phyloP scores from a whole-genome alignment of 2,797 vertebrate genomes.

The Silurus lanzhouensis region DNA sequence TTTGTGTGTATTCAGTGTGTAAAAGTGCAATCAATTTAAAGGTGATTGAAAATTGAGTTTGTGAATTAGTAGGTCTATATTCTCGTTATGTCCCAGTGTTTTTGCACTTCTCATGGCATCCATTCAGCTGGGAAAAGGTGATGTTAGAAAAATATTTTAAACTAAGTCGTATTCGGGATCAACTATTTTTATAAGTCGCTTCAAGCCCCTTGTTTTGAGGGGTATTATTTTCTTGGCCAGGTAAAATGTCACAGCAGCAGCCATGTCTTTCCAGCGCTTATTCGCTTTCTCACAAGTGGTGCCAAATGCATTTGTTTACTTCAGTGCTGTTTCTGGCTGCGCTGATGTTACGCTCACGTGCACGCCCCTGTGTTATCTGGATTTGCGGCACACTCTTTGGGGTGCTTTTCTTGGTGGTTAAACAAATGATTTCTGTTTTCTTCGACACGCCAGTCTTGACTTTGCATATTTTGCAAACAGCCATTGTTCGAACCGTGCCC shows the following conservation, averaged over 20 bases:
- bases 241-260: background rate
- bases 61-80: background rate
- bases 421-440: background rate
- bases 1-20: background rate
- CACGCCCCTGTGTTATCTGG: background rate
- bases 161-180: background rate
- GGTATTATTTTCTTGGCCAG: background rate
- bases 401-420: conserved; percentile 2
- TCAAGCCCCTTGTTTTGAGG: background rate
- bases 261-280: background rate
- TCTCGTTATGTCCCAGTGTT: background rate
- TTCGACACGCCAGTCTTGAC: background rate
- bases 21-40: background rate
- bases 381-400: background rate
- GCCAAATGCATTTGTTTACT: conserved; percentile 8
- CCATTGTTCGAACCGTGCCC: background rate
- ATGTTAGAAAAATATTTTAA: no score
- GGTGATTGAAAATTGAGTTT: background rate
- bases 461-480: background rate
- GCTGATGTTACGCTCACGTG: background rate
- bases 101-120: background rate
- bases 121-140: background rate
- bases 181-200: background rate
- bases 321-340: background rate
- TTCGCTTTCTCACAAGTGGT: background rate